Evolutionary conservation across 2,797 vertebrate genomes (phyloP), one percentile per base, ranked within the genome.

Genomic region (Lateolabrax maculatus): DNA sequence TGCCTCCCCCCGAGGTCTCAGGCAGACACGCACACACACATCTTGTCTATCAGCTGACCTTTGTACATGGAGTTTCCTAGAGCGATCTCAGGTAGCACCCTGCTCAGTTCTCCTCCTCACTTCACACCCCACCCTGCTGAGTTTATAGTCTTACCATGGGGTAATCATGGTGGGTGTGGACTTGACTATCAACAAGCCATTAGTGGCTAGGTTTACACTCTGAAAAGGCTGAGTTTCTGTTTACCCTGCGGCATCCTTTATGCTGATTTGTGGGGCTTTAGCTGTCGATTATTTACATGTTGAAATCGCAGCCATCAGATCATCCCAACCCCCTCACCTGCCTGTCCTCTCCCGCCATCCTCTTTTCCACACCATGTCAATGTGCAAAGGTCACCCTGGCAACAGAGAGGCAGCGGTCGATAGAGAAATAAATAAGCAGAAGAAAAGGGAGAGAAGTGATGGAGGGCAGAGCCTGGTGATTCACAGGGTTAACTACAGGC

Each of bases 321-420:
- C 81, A 66, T 83, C 71, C 71, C 67, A 84, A 25, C 84, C 87
- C 83, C 84, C 78, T 77, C 92, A 89, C 78, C 90, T 89, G 83
- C 91, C 88, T 75, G 58, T 84, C 74, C 67, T 88, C 68, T 86
- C 81, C 66, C 70, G 88, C 90, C 73, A 51, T 91, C 87, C 80
- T 86, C 75, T 88, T 90, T 92, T 94, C 84, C 87, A 83, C 75
- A 58, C 83, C 80, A 60, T 92, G 93, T 93, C 92, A 92, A 80
- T 79, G 90, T 91, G 85, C 86, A 95, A 95, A 95, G 94, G 94
- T 95, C 93, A 94, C 90, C 84, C 71, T 87, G 84, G 90, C 90
- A 92, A 91, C 90, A 92, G 92, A 92, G 89, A 90, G 89, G 83
- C 83, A 65, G 82, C 62, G 79, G 89, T 93, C 87, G 80, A 93